Percentiles rank a stretch among this genome's conserved stretches.
phyloP scores from a whole-genome alignment of 2,888 invertebrate species.

The Strigamia crassipes region DNA sequence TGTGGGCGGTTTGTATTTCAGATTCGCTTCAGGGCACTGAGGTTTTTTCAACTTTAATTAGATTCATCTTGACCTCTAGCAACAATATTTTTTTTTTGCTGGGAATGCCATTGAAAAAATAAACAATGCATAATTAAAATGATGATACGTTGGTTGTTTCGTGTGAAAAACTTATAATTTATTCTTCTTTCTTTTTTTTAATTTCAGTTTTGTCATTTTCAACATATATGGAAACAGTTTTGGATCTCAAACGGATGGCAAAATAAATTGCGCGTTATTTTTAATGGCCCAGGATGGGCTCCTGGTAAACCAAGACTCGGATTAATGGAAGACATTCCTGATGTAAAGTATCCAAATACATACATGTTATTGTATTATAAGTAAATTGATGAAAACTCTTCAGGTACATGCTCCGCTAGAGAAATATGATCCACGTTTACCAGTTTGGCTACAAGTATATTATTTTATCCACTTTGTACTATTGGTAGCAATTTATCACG shows the following conservation, averaged over 20 bases:
- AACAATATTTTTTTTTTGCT: neutral
- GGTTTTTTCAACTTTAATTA: neutral
- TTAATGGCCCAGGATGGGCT: conserved; percentile 87
- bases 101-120: neutral
- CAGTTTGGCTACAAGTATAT: conserved; percentile 35
- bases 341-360: conserved; percentile 62
- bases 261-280: conserved; percentile 60
- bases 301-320: conserved; percentile 79
- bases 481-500: conserved; percentile 36
- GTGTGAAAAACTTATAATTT: neutral
- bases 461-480: conserved; percentile 33
- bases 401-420: conserved; percentile 36
- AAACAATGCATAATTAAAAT: neutral
- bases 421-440: conserved; percentile 41
- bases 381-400: neutral
- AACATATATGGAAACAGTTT: conserved; percentile 41
- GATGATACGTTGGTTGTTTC: neutral
- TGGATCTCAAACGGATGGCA: conserved; percentile 34
- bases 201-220: conserved; percentile 42
- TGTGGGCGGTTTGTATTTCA: neutral
- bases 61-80: neutral
- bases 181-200: neutral
- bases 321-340: conserved; percentile 72
- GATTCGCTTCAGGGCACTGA: neutral
- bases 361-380: neutral